phyloP scores from a whole-genome alignment of 1,140 invertebrate genomes.

The Nomia melanderi region DNA sequence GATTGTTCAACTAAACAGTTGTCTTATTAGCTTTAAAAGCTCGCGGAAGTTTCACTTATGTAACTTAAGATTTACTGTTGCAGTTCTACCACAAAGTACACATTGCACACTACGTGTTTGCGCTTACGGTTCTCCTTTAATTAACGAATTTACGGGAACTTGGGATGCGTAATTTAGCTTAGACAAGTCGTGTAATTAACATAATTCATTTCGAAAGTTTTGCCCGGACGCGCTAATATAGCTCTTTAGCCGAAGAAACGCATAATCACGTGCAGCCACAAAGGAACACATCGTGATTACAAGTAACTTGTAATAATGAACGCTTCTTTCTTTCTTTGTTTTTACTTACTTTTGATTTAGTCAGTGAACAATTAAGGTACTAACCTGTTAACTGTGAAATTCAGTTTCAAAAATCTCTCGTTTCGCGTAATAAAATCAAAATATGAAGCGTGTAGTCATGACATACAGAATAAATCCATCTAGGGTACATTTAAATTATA shows the following conservation, averaged over 20 bases:
- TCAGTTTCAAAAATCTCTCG: too few species aligned
- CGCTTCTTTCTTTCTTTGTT: too few species aligned
- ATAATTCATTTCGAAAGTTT: conserved; percentile 42
- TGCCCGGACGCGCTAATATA: background rate
- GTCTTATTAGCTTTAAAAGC: conserved; percentile 34
- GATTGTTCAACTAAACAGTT: conserved; percentile 12
- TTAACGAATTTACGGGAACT: conserved; percentile 47
- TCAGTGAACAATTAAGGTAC: too few species aligned
- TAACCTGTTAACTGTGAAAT: too few species aligned
- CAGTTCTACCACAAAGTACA: conserved; percentile 19
- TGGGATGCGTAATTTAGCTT: conserved; percentile 37
- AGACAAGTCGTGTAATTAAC: conserved; percentile 43
- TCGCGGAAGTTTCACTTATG: conserved; percentile 37
- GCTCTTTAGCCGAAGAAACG: background rate
- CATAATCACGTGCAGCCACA: background rate
- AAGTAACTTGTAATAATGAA: conserved; percentile 7
- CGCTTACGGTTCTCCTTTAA: conserved; percentile 37
- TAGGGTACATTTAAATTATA: too few species aligned
- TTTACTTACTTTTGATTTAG: too few species aligned
- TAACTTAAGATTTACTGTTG: conserved; percentile 34
- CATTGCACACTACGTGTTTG: conserved; percentile 34
- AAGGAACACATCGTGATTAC: background rate
- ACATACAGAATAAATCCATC: too few species aligned
- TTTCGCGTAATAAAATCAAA: too few species aligned
- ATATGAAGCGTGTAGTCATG: too few species aligned